phyloP scores from a whole-genome alignment of 1,140 invertebrate species.

The Lepidurus arcticus region DNA sequence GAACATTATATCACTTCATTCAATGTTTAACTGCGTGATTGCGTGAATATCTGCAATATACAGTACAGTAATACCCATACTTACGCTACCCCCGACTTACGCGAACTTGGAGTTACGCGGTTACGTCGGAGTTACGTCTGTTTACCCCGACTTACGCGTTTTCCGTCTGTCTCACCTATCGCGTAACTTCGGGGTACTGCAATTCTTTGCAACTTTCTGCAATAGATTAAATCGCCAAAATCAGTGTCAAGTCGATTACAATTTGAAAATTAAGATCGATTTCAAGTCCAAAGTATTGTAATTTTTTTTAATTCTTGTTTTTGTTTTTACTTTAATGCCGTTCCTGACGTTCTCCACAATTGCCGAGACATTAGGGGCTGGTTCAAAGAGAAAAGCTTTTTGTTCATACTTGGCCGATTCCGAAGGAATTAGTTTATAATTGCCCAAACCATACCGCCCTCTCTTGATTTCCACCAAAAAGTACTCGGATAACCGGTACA shows the following conservation, averaged over 20 bases:
- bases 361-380: not conserved
- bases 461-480: not conserved
- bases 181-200: too few relatives aligned
- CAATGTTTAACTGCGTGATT: too few relatives aligned
- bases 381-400: not conserved
- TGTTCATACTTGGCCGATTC: not conserved
- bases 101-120: too few relatives aligned
- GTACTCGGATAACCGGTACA: conserved; percentile 2
- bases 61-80: too few relatives aligned
- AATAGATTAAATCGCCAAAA: too few relatives aligned
- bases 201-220: too few relatives aligned
- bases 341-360: not conserved
- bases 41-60: too few relatives aligned
- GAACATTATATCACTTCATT: too few relatives aligned
- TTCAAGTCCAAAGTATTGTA: not conserved
- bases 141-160: too few relatives aligned
- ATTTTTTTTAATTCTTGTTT: not conserved
- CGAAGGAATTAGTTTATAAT: not conserved
- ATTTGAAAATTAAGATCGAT: not conserved
- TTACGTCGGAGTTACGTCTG: too few relatives aligned
- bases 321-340: not conserved
- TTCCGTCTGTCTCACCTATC: too few relatives aligned
- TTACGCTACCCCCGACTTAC: too few relatives aligned
- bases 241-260: not conserved
- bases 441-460: not conserved